Evolutionary conservation across 2,797 vertebrate genomes (phyloP).

Genomic region (Menidia menidia): DNA sequence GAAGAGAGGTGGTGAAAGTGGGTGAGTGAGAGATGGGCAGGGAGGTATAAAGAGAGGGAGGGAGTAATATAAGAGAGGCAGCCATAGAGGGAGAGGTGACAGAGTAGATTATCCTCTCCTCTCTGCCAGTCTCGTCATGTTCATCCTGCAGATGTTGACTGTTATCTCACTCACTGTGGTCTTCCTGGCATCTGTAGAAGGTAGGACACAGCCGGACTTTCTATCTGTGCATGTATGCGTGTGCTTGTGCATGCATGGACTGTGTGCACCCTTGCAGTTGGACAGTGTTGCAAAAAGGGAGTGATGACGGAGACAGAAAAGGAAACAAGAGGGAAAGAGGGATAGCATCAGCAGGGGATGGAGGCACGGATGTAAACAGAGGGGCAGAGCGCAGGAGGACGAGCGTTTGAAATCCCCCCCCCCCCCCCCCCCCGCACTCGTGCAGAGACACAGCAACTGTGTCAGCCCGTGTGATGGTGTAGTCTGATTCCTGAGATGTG

Average conservation of each 20-base stretch:
- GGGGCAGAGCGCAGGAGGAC: conserved; percentile 46
- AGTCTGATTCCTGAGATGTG: conserved; percentile 36
- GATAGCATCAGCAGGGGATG: conserved; percentile 56
- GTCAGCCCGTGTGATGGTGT: conserved; percentile 34
- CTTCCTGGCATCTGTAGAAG: conserved; percentile 83
- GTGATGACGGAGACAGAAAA: conserved; percentile 71
- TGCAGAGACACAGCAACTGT: conserved; percentile 45
- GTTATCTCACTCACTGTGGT: conserved; percentile 81
- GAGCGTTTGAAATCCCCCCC: conserved; percentile 51
- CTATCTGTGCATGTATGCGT: conserved; percentile 35
- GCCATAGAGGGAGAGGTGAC: conserved; percentile 83
- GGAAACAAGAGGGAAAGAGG: conserved; percentile 56
- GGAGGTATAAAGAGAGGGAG: conserved; percentile 81
- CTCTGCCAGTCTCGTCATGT: conserved; percentile 83
- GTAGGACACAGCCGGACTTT: conserved; percentile 76
- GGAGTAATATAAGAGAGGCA: conserved; percentile 84
- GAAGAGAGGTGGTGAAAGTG: conserved; percentile 75
- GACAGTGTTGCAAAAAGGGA: conserved; percentile 60
- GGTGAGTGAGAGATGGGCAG: conserved; percentile 79
- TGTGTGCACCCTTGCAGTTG: conserved; percentile 73
- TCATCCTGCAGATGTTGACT: conserved; percentile 84
- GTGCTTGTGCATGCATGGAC: conserved; percentile 33
- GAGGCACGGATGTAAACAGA: conserved; percentile 73
- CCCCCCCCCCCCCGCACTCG: conserved; percentile 38
- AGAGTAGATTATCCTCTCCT: conserved; percentile 80